Percentiles rank a stretch among this genome's conserved stretches.
These are phyloP conservation scores for Tachystola acroxantha DNA, from an alignment of 2,888 invertebrate species.

Conservation along the genomic window DNA sequence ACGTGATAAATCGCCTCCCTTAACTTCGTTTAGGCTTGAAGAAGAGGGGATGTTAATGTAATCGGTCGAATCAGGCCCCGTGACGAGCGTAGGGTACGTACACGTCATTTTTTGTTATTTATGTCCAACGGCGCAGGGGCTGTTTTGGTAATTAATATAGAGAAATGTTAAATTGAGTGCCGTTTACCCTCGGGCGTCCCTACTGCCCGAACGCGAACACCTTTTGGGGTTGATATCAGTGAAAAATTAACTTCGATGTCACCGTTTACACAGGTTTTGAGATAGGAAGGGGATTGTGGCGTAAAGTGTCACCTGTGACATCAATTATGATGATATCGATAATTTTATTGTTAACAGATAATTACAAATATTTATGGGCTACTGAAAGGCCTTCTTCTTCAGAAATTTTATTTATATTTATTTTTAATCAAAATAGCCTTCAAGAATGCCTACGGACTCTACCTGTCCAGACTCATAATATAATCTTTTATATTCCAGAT, in stretches of 20 bases:
- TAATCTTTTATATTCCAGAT: too few species aligned
- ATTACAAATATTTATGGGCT: too few species aligned
- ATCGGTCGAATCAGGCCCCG: constrained; percentile 77
- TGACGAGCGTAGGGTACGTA: constrained; percentile 80
- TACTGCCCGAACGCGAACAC: constrained; percentile 39
- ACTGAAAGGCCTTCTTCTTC: too few species aligned
- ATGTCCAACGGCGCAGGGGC: constrained; percentile 46
- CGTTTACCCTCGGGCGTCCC: constrained; percentile 52
- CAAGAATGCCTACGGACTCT: too few species aligned
- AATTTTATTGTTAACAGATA: too few species aligned
- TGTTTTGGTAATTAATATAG: constrained; percentile 61
- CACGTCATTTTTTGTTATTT: constrained; percentile 58
- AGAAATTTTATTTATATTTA: too few species aligned
- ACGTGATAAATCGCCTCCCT: constrained; percentile 55
- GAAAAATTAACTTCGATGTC: constrained; percentile 41
- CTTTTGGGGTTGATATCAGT: constrained; percentile 38
- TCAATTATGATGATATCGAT: too few species aligned
- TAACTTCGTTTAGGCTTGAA: constrained; percentile 45
- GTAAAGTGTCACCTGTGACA: background rate
- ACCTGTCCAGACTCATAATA: too few species aligned
- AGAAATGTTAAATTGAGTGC: constrained; percentile 56
- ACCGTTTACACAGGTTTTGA: constrained; percentile 25
- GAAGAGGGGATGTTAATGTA: constrained; percentile 42
- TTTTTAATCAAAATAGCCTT: too few species aligned
- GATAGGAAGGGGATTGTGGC: background rate